phyloP scores from a whole-genome alignment of 2,113 vertebrate species.

The Hippoglossus stenolepis region DNA sequence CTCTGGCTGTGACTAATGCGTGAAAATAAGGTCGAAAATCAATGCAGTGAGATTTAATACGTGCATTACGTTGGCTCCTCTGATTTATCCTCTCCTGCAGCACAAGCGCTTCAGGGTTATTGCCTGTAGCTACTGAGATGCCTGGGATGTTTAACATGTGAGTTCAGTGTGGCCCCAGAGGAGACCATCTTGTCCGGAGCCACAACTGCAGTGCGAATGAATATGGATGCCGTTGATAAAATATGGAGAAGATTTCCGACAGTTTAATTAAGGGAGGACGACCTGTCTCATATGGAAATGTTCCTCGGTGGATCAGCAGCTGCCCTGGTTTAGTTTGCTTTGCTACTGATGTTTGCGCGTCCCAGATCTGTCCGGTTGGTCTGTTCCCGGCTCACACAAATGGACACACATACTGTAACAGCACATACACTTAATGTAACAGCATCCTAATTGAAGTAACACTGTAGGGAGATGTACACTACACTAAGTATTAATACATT shows the following conservation, averaged over 20 bases:
- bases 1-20: slow-evolving; percentile 21
- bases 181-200: slow-evolving; percentile 11
- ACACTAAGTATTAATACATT: too few relatives aligned
- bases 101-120: slow-evolving; percentile 6
- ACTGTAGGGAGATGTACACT: neutral
- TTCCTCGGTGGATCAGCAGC: slow-evolving; percentile 60
- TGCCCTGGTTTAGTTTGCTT: slow-evolving; percentile 70
- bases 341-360: slow-evolving; percentile 53
- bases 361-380: slow-evolving; percentile 70
- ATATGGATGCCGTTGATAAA: slow-evolving; percentile 71
- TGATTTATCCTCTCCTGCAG: slow-evolving; percentile 23
- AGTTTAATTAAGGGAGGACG: slow-evolving; percentile 65
- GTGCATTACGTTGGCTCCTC: slow-evolving; percentile 1
- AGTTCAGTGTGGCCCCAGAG: slow-evolving; percentile 14
- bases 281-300: slow-evolving; percentile 64
- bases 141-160: slow-evolving; percentile 22
- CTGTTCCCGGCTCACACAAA: slow-evolving; percentile 35
- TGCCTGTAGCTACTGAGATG: slow-evolving; percentile 24
- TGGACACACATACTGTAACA: slow-evolving; percentile 21
- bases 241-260: slow-evolving; percentile 57
- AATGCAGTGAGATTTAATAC: slow-evolving; percentile 22
- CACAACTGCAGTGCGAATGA: slow-evolving; percentile 24
- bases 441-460: neutral
- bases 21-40: slow-evolving; percentile 26
- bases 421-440: slow-evolving; percentile 7